A percentile compares a stretch with the other conserved stretches of the same genome.
Conservation (phyloP, 2,888 invertebrate species). For the Caradrina kadenii region DNA sequence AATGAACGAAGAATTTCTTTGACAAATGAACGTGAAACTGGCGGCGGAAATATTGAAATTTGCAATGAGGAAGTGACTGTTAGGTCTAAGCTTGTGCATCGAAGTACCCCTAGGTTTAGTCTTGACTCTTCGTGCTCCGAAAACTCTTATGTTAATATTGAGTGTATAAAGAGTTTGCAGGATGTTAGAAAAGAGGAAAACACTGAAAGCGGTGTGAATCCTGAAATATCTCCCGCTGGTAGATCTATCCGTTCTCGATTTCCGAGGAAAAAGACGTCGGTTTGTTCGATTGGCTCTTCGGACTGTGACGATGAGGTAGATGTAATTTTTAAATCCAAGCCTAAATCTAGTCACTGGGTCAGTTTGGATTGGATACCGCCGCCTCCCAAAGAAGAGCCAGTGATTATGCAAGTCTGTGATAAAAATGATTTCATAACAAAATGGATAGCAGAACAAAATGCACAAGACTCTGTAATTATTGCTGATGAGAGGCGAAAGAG, state of each 20-base stretch:
- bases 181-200: constrained; percentile 87
- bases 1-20: constrained; percentile 87
- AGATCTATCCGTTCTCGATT: constrained; percentile 85
- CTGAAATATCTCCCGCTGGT: constrained; percentile 79
- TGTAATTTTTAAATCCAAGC: constrained; percentile 90
- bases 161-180: constrained; percentile 89
- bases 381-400: constrained; percentile 88
- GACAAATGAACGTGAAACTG: constrained; percentile 88
- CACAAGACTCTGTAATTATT: constrained; percentile 83
- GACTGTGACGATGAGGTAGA: constrained; percentile 89
- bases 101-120: constrained; percentile 87
- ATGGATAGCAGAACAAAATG: constrained; percentile 89
- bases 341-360: constrained; percentile 91
- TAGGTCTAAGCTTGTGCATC: constrained; percentile 82
- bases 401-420: constrained; percentile 89
- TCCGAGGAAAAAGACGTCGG: constrained; percentile 88
- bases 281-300: constrained; percentile 89
- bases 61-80: constrained; percentile 81
- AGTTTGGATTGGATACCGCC: constrained; percentile 90
- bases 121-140: constrained; percentile 90
- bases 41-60: constrained; percentile 80
- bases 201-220: constrained; percentile 75
- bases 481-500: constrained; percentile 87
- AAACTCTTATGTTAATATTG: constrained; percentile 90
- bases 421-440: constrained; percentile 89